Base-by-base conservation (phyloP, 2,797 vertebrate genomes). In the Anisognathus igniventris region DNA sequence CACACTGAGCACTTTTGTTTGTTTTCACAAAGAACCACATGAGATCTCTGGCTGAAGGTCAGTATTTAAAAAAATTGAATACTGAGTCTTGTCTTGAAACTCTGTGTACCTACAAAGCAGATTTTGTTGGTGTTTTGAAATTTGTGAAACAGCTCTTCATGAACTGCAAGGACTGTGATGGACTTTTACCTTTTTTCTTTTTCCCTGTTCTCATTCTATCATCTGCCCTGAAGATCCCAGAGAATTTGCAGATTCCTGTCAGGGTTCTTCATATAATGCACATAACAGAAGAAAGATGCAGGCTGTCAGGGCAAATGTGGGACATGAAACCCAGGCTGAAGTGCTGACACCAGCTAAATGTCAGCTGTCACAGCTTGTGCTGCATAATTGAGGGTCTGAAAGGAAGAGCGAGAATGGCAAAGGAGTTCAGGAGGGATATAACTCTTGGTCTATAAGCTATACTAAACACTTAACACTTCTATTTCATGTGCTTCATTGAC, bases 341-440 rank as follows among this genome's bases (percentile, higher is more conserved):
- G 31, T 28, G 28, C 44, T 15, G 28, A 39, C 0, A 4, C 6
- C 42, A 76, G 65, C 14, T 35, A n/a, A 66, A 10, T 25, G 15
- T 3, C 7, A 37, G 5, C 9, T 31, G 19, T 62, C 3, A 1
- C 25, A 45, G 47, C 9, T 20, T 0, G 0, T n/a, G 27, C 30
- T 37, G 37, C 48, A 9, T 48, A 39, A n/a, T 0, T 48, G 14
- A 31, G 15, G n/a, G 11, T 68, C 66, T 62, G 37, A 47, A 61
- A 51, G 21, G 25, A 44, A 40, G 30, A 65, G 6, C 7, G 37
- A 57, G 33, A 45, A 19, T 9, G 31, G 40, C 25, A 33, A 37
- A 37, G 20, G 9, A 65, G 17, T 65, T 60, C 25, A 13, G 9
- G 18, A 75, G 11, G 6, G 11, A 10, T 66, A 14, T 37, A 51